Conservation (phyloP, 2,888 invertebrate genomes). For the Lithophane semibrunnea region DNA sequence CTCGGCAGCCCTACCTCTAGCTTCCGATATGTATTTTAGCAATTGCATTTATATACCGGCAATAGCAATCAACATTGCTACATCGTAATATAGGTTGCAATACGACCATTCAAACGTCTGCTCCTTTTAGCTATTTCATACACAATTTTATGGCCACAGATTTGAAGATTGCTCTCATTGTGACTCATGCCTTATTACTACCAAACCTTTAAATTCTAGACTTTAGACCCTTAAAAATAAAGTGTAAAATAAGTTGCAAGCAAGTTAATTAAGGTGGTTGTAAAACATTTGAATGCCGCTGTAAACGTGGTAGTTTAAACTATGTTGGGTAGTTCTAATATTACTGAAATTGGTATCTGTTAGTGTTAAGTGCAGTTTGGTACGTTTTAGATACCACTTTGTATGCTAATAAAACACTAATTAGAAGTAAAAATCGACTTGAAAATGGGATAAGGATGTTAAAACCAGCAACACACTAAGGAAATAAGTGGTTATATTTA, state of each 20-base stretch:
- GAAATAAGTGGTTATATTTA: too few relatives aligned
- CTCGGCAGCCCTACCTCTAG: slow-evolving; percentile 46
- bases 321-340: slow-evolving; percentile 35
- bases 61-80: slow-evolving; percentile 55
- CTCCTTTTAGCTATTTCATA: slow-evolving; percentile 49
- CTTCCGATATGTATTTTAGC: slow-evolving; percentile 61
- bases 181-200: slow-evolving; percentile 55
- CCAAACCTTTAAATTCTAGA: slow-evolving; percentile 25
- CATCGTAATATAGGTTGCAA: slow-evolving; percentile 63
- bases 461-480: background rate
- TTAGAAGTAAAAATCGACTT: background rate
- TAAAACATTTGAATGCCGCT: slow-evolving; percentile 48
- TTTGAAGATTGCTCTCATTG: slow-evolving; percentile 49
- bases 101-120: slow-evolving; percentile 50
- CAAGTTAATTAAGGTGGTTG: slow-evolving; percentile 41
- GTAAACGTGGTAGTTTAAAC: slow-evolving; percentile 31
- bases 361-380: slow-evolving; percentile 29
- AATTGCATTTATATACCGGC: slow-evolving; percentile 69
- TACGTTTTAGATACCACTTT: slow-evolving; percentile 7
- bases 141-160: slow-evolving; percentile 56
- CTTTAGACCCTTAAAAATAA: slow-evolving; percentile 14
- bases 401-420: background rate
- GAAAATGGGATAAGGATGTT: background rate
- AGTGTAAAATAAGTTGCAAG: slow-evolving; percentile 22
- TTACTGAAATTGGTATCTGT: slow-evolving; percentile 43